These are phyloP conservation scores for Bubo bubo DNA, from an alignment of 2,113 vertebrate species.

Conservation along the genomic window DNA sequence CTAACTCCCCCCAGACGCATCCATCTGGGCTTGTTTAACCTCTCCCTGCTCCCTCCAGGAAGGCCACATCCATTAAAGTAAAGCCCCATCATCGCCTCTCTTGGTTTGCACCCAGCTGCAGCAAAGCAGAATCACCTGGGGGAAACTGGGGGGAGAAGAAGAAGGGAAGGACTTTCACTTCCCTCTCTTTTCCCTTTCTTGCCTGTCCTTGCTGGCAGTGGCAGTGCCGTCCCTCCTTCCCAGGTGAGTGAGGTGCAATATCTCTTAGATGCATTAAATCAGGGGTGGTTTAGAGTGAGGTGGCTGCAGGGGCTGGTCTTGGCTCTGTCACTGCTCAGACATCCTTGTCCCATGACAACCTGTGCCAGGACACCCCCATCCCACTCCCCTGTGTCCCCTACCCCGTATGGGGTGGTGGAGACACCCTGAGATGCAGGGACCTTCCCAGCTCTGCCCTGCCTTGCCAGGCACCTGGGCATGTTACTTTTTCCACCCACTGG, in stretches of 20 bases:
- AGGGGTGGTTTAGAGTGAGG: neutral
- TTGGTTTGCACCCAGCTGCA: neutral
- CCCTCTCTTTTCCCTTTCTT: no score
- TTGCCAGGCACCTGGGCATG: rapidly evolving
- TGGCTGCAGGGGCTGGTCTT: neutral
- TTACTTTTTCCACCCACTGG: rapidly evolving
- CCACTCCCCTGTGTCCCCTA: rapidly evolving
- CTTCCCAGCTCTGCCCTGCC: neutral
- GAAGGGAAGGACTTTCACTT: neutral
- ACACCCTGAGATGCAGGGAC: neutral
- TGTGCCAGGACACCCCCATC: rapidly evolving
- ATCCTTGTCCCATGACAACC: neutral
- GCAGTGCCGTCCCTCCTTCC: neutral
- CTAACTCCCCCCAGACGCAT: rapidly evolving
- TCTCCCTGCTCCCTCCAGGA: neutral
- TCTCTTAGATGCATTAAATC: rapidly evolving
- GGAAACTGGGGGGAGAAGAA: neutral
- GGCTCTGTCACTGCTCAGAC: neutral
- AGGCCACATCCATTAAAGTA: neutral
- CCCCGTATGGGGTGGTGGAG: rapidly evolving
- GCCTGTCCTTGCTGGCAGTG: rapidly evolving
- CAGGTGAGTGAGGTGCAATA: neutral
- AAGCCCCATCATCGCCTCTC: neutral
- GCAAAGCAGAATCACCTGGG: neutral
- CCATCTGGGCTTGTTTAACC: neutral